Base-by-base conservation (phyloP, 2,113 vertebrate species). In the Lepus europaeus region DNA sequence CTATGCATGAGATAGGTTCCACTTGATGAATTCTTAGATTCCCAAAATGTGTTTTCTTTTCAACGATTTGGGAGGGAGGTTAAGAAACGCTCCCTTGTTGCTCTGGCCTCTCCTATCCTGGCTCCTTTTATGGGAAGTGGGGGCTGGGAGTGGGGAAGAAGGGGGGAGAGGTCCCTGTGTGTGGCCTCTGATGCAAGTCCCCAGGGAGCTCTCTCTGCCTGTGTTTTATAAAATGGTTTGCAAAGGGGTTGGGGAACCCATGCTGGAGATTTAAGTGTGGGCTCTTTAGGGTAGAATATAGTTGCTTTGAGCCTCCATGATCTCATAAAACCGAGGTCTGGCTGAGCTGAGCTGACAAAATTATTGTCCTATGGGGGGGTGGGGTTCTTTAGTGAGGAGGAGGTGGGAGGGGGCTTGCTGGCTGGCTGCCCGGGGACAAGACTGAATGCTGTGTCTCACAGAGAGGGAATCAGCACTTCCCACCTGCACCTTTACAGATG, bases 261-360 rank as follows among this genome's bases (percentile, higher is more conserved):
- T 5, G 13, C 86, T 69, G 63, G 73, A 74, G 96, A 93, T 56
- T 86, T 83, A 90, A 53, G 27, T 14, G 6, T 61, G 61, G 82
- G 51, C 85, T 92, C 74, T 92, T 93, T 93, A 16, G 66, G 92
- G 90, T 79, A 73, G 77, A 68, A 86, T 95, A 97, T 95, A 76
- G 96, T 90, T 92, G 96, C 90, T 96, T n/a, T 53, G 97, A 94
- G 97, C 73, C 95, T 61, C 95, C 63, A 92, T 61, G 85, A 97
- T 90, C 92, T 85, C 95, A 95, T 97, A 95, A 97, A 96, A 79
- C 22, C 33, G 82, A 93, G 92, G 86, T 76, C 93, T 96, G 74
- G 59, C 84, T n/a, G 74, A 94, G 84, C 90, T 0, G 27, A 66
- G 45, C 94, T 53, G 85, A 93, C 82, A 10, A 96, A 96, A 82